phyloP scores from a whole-genome alignment of 2,888 invertebrate genomes.

The Petrolisthes cinctipes region DNA sequence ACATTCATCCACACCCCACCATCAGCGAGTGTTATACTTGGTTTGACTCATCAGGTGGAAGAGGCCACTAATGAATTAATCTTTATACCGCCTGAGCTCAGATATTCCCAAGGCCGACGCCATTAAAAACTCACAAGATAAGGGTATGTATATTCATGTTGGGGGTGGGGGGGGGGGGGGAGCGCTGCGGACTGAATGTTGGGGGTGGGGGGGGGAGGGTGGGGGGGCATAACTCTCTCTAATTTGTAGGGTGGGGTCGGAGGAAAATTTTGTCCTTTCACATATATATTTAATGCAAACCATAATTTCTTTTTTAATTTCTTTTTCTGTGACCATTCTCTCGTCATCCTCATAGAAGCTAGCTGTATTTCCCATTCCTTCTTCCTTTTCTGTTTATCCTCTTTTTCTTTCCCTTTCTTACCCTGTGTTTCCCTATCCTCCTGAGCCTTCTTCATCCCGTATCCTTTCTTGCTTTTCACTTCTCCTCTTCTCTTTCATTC shows the following conservation, averaged over 20 bases:
- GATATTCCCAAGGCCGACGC: slow-evolving; percentile 26
- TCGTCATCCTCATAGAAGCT: too few relatives aligned
- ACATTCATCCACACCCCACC: too few relatives aligned
- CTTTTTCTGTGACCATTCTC: neutral
- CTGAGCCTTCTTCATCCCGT: neutral
- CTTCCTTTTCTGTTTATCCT: neutral
- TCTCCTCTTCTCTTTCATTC: neutral
- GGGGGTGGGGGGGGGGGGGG: neutral
- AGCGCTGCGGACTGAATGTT: neutral
- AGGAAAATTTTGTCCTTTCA: slow-evolving; percentile 8
- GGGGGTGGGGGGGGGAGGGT: neutral
- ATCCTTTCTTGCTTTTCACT: neutral
- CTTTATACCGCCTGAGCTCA: slow-evolving; percentile 38
- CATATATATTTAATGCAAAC: neutral
- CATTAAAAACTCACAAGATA: slow-evolving; percentile 38
- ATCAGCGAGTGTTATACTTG: neutral
- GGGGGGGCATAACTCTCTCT: slow-evolving; percentile 18
- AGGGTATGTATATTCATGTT: slow-evolving; percentile 42
- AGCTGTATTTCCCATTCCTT: neutral
- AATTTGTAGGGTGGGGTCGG: slow-evolving; percentile 20
- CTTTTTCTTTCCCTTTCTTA: neutral
- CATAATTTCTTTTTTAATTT: neutral
- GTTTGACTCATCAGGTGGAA: slow-evolving; percentile 21
- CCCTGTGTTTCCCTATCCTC: neutral
- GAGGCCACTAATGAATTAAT: slow-evolving; percentile 36